Evolutionary conservation across 1,140 invertebrate genomes (phyloP).

Genomic region (Panulirus ornatus): DNA sequence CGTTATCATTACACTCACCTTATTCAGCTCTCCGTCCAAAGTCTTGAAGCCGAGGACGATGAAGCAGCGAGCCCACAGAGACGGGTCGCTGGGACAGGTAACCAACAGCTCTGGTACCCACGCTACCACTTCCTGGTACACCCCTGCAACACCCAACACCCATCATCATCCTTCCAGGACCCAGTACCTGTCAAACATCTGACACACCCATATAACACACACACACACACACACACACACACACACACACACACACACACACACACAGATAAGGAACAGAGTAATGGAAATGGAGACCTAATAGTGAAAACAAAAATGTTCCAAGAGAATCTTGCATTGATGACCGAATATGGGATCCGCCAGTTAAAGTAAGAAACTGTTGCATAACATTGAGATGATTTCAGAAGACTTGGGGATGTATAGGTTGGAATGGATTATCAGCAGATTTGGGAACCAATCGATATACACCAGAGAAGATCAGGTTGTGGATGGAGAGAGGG

Average conservation of each 20-base stretch:
- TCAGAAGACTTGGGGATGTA: too few species aligned
- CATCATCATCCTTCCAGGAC: neutral
- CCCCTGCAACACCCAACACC: constrained; percentile 13
- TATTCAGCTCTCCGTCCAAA: constrained; percentile 45
- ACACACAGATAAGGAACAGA: neutral
- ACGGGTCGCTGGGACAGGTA: constrained; percentile 57
- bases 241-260: neutral
- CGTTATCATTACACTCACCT: constrained; percentile 35
- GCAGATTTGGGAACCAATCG: too few species aligned
- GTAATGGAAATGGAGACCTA: too few species aligned
- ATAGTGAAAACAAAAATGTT: too few species aligned
- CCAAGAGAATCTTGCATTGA: too few species aligned
- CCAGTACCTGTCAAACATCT: neutral
- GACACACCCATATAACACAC: neutral
- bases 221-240: neutral
- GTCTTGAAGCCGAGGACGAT: constrained; percentile 63
- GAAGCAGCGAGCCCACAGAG: constrained; percentile 55
- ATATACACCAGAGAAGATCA: too few species aligned
- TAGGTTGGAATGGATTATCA: too few species aligned
- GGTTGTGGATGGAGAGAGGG: too few species aligned
- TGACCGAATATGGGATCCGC: too few species aligned
- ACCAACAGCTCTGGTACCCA: constrained; percentile 54
- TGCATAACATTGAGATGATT: too few species aligned
- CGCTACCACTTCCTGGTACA: constrained; percentile 51
- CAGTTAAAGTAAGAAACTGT: too few species aligned